These are phyloP conservation scores for Homalodisca vitripennis DNA, from an alignment of 1,140 invertebrate species.

Conservation along the genomic window DNA sequence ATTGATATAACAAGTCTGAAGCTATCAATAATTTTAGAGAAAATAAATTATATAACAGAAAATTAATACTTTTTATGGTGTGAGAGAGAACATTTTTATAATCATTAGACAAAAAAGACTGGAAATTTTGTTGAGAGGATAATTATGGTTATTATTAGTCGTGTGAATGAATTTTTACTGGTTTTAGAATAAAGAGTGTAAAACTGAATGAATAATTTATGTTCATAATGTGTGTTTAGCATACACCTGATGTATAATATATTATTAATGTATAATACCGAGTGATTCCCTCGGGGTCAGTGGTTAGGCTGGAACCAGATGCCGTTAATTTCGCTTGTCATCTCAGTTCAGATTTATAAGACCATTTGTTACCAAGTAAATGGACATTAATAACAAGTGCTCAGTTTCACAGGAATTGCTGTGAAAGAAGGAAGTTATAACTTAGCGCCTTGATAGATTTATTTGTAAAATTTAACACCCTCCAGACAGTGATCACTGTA, in stretches of 20 bases:
- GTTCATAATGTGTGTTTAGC: neutral
- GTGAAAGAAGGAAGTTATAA: neutral
- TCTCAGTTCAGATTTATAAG: neutral
- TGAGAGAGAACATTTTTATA: no score
- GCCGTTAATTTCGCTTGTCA: neutral
- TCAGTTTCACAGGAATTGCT: neutral
- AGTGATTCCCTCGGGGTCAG: slow-evolving; percentile 3
- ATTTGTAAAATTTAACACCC: slow-evolving; percentile 8
- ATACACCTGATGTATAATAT: neutral
- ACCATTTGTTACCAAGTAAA: slow-evolving; percentile 1
- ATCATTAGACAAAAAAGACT: no score
- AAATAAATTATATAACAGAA: no score
- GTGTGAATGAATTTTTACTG: no score
- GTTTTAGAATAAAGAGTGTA: no score
- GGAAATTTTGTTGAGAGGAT: no score
- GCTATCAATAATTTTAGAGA: no score
- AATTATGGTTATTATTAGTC: no score
- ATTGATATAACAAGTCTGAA: no score
- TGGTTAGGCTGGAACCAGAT: neutral
- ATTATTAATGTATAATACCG: neutral
- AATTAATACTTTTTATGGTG: no score
- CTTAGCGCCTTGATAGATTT: slow-evolving; percentile 10
- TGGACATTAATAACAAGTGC: slow-evolving; percentile 6
- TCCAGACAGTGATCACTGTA: neutral
- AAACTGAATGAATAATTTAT: slow-evolving; percentile 26